A percentile compares a stretch with the other conserved stretches of the same genome.
Evolutionary conservation across 1,140 invertebrate genomes (phyloP).

Genomic region (Ceratosolen fusciceps): DNA sequence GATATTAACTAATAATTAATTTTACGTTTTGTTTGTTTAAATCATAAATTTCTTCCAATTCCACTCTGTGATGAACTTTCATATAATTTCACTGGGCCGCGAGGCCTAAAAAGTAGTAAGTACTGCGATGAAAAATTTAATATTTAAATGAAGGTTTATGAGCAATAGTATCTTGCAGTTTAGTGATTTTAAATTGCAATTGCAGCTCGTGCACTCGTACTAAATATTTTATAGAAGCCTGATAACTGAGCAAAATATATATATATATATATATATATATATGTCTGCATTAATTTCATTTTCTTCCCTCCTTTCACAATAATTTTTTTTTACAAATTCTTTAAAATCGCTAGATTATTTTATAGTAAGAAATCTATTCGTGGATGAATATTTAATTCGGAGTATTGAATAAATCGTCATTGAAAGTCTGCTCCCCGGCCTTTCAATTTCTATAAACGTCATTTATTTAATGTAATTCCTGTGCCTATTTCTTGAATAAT

Average conservation of each 20-base stretch:
- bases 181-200: constrained; percentile 1
- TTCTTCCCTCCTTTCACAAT: not conserved
- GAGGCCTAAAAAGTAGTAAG: not conserved
- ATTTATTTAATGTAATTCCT: too few relatives aligned
- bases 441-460: too few relatives aligned
- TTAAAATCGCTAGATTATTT: not conserved
- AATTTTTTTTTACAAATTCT: not conserved
- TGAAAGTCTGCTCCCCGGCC: too few relatives aligned
- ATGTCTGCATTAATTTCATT: not conserved
- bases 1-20: not conserved
- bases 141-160: not conserved
- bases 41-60: not conserved
- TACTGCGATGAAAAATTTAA: not conserved
- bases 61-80: not conserved
- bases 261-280: too few relatives aligned
- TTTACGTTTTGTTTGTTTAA: not conserved
- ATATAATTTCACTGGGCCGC: not conserved
- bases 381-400: too few relatives aligned
- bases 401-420: too few relatives aligned
- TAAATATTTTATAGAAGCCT: not conserved
- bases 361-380: not conserved
- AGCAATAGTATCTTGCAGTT: not conserved
- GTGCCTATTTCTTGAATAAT: too few relatives aligned
- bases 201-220: not conserved
- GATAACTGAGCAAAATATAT: constrained; percentile 1